Percentiles rank a stretch among this genome's conserved stretches.
Evolutionary conservation across 2,113 vertebrate genomes (phyloP).

Genomic region (Paramormyrops kingsleyae): DNA sequence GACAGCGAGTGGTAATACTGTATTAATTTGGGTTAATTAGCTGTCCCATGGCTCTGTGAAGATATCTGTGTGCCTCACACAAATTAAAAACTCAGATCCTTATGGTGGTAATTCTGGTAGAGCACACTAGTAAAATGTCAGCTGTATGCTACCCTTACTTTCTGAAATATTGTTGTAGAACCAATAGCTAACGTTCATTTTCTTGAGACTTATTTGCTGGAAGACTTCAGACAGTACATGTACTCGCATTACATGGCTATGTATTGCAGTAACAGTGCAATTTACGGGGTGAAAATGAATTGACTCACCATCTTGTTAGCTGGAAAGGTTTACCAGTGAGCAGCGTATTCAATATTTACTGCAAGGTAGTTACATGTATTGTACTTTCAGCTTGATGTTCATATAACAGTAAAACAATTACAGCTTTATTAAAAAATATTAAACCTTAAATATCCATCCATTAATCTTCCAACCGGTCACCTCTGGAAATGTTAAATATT

Average conservation of each 20-base stretch:
- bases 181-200: neutral
- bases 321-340: neutral
- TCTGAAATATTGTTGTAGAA: neutral
- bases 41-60: neutral
- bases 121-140: neutral
- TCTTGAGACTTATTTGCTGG: neutral
- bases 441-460: neutral
- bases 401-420: neutral
- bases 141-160: neutral
- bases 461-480: neutral
- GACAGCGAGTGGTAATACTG: neutral
- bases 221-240: neutral
- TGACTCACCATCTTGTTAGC: neutral
- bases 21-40: neutral
- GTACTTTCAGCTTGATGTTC: neutral
- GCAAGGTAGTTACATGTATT: neutral
- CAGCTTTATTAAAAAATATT: neutral
- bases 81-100: neutral
- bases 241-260: neutral
- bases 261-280: neutral
- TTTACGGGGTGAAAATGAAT: neutral
- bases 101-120: neutral
- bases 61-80: neutral
- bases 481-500: neutral
- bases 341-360: neutral